These are phyloP conservation scores for Crematogaster levior DNA, from an alignment of 2,888 invertebrate species.

Conservation along the genomic window DNA sequence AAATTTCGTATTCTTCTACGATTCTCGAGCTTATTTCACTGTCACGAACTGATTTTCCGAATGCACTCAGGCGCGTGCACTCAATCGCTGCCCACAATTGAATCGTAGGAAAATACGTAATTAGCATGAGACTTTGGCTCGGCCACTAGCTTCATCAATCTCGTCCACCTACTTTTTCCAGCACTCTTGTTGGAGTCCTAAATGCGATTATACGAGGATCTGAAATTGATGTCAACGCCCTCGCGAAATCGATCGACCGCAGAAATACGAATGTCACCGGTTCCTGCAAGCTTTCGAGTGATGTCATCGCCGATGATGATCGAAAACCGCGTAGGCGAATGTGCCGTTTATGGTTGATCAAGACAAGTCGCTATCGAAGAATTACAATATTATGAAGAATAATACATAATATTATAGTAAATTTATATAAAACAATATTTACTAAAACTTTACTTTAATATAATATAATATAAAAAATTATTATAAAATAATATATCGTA, in stretches of 20 bases:
- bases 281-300: slow-evolving; percentile 53
- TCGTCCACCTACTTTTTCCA: slow-evolving; percentile 78
- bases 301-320: slow-evolving; percentile 63
- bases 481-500: background rate
- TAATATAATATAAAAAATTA: background rate
- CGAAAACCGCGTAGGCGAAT: slow-evolving; percentile 55
- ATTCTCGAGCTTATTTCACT: background rate
- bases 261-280: slow-evolving; percentile 11
- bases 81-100: slow-evolving; percentile 50
- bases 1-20: background rate
- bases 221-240: slow-evolving; percentile 64
- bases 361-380: slow-evolving; percentile 33
- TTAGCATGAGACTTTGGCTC: slow-evolving; percentile 75
- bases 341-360: slow-evolving; percentile 18
- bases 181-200: background rate
- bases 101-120: slow-evolving; percentile 61
- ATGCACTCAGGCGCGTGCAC: slow-evolving; percentile 35
- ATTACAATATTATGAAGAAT: background rate
- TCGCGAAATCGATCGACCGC: slow-evolving; percentile 53
- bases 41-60: slow-evolving; percentile 52
- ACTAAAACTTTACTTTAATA: slow-evolving; percentile 16
- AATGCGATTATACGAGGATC: slow-evolving; percentile 49
- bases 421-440: background rate
- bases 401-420: background rate
- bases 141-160: slow-evolving; percentile 69